Evolutionary conservation across 23 tunicate species (phyloP).

Genomic region (Styela plicata): DNA sequence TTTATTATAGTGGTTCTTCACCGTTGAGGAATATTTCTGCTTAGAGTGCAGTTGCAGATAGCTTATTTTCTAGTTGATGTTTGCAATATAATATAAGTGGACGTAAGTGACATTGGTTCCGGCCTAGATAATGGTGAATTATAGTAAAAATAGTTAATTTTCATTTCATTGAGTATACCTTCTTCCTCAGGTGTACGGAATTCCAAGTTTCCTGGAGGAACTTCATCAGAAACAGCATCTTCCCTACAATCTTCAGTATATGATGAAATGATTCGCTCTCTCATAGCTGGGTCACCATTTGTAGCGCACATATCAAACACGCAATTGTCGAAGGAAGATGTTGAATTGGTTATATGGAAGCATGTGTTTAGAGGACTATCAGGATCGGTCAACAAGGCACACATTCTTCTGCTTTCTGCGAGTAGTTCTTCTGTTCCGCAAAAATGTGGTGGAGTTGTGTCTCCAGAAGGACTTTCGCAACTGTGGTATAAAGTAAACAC

Average conservation of each 20-base stretch:
- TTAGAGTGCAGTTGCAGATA: too few relatives aligned
- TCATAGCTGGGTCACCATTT: conserved; percentile 32
- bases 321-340: conserved; percentile 33
- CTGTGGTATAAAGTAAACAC: too few relatives aligned
- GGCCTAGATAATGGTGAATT: background rate
- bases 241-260: conserved; percentile 56
- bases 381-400: conserved; percentile 40
- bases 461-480: conserved; percentile 22
- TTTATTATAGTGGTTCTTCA: too few relatives aligned
- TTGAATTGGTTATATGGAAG: conserved; percentile 29
- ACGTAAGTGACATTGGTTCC: background rate
- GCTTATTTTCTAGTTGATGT: too few relatives aligned
- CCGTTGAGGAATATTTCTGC: too few relatives aligned
- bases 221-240: conserved; percentile 18
- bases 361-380: conserved; percentile 14
- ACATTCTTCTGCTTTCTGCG: conserved; percentile 12
- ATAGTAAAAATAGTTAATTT: conserved; percentile 9
- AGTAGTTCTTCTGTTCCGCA: conserved; percentile 17
- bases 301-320: conserved; percentile 69
- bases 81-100: too few relatives aligned
- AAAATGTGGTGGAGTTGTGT: background rate
- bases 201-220: conserved; percentile 5
- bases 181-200: conserved; percentile 3
- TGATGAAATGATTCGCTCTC: conserved; percentile 44
- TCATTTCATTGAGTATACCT: conserved; percentile 22